These are phyloP conservation scores for Euzophera pinguis DNA, from an alignment of 2,888 invertebrate species.

Conservation along the genomic window DNA sequence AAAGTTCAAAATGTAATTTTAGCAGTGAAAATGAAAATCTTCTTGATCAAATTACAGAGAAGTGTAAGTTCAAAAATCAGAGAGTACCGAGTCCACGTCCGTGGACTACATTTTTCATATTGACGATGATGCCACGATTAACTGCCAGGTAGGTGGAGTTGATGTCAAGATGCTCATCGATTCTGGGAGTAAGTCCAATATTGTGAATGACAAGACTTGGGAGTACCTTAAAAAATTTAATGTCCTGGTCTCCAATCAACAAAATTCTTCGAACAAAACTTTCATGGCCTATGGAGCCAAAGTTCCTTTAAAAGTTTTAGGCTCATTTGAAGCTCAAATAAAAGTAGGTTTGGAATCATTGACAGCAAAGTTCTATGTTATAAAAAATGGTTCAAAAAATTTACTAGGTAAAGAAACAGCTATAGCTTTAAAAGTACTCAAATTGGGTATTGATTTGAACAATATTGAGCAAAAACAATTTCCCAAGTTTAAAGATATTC, in stretches of 20 bases:
- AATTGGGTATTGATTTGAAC: conserved; percentile 21
- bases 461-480: neutral
- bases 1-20: conserved; percentile 27
- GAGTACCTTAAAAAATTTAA: conserved; percentile 14
- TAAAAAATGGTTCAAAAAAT: conserved; percentile 21
- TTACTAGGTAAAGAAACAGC: conserved; percentile 24
- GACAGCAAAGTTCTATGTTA: too few species aligned
- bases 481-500: too few species aligned
- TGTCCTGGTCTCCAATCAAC: conserved; percentile 15
- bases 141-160: conserved; percentile 19
- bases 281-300: conserved; percentile 24
- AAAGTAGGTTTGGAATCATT: too few species aligned
- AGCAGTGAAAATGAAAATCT: conserved; percentile 19
- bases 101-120: conserved; percentile 23
- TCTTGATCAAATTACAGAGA: conserved; percentile 27
- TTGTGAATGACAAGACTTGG: conserved; percentile 22
- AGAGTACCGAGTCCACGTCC: too few species aligned
- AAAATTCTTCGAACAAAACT: conserved; percentile 15
- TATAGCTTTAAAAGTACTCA: conserved; percentile 19
- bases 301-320: conserved; percentile 20
- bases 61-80: conserved; percentile 10
- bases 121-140: conserved; percentile 18
- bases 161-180: conserved; percentile 22
- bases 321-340: conserved; percentile 24
- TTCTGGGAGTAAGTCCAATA: conserved; percentile 23